Evolutionary conservation across 2,113 vertebrate species (phyloP), one percentile per base, ranked within the genome.

Genomic region (Gnathonemus echidnorhynchus): DNA sequence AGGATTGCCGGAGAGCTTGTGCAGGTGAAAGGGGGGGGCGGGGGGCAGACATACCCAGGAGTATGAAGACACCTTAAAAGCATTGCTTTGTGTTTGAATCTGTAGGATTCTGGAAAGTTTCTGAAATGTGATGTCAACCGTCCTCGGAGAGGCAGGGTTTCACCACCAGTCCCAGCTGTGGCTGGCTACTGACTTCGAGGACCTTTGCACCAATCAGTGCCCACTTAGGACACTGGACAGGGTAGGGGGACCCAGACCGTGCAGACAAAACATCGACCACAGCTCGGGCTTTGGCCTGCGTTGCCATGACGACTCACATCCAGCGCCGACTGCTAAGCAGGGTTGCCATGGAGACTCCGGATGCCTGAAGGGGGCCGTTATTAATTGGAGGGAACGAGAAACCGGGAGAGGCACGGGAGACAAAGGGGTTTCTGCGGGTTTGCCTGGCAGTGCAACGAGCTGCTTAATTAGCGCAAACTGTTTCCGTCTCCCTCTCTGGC

Each of bases 291-390:
- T 53, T 62, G 24, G 7, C 90, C 92, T 35, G 84, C 50, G 93
- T 95, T 94, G 92, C 94, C 95, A 94, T 91, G 94, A 92, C 92
- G n/a, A 95, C 95, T 42, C 49, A 84, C 88, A 89, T 92, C 90
- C 77, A 90, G 91, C 91, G 92, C 94, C 90, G 94, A 95, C 94
- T 94, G 93, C 93, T 92, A 93, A 95, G 92, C 91, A 91, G 92
- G 90, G 95, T 95, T 95, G 92, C 95, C 93, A 95, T 95, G 94
- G 95, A 94, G 95, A 96, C 95, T 93, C 92, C 88, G 66, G 93
- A 95, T 95, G 94, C 95, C 94, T 95, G 92, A 94, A 95, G 94
- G 92, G 93, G 94, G 92, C 92, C 92, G 93, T 92, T 92, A 92
- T 94, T 95, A 95, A 95, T 95, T 95, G 93, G 93, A 94, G 91